phyloP scores from a whole-genome alignment of 2,797 vertebrate species.

The Gadopsis bispinosus region DNA sequence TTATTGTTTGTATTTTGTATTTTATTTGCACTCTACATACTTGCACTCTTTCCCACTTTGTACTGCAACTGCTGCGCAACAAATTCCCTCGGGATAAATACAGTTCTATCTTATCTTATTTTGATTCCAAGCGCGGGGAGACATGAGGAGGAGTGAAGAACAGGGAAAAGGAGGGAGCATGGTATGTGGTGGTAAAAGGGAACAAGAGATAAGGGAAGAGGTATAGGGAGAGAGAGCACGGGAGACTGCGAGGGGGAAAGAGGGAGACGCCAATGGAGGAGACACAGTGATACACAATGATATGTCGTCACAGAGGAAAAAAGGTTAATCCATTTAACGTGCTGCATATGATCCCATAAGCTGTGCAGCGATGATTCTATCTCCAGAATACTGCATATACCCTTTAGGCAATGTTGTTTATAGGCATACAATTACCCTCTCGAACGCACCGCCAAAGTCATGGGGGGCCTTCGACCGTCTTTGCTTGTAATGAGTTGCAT shows the following conservation, averaged over 20 bases:
- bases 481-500: conserved; percentile 43
- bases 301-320: conserved; percentile 56
- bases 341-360: conserved; percentile 64
- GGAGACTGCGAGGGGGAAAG: not conserved
- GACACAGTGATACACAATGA: conserved; percentile 43
- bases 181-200: conserved; percentile 18
- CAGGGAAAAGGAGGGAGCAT: not conserved
- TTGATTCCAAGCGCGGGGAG: conserved; percentile 1
- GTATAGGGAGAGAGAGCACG: conserved; percentile 2
- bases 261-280: conserved; percentile 32
- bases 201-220: conserved; percentile 41
- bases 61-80: too few relatives aligned
- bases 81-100: too few relatives aligned
- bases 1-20: too few relatives aligned
- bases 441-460: conserved; percentile 38
- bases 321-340: conserved; percentile 77
- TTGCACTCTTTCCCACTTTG: too few relatives aligned
- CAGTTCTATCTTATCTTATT: not conserved
- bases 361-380: conserved; percentile 41
- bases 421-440: conserved; percentile 50
- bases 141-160: not conserved
- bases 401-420: conserved; percentile 52
- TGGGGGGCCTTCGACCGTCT: conserved; percentile 14
- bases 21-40: too few relatives aligned
- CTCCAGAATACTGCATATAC: conserved; percentile 26